Percentiles rank a stretch among this genome's conserved stretches.
Evolutionary conservation across 2,797 vertebrate genomes (phyloP).

Genomic region (Pseudotriccus pelzelni): DNA sequence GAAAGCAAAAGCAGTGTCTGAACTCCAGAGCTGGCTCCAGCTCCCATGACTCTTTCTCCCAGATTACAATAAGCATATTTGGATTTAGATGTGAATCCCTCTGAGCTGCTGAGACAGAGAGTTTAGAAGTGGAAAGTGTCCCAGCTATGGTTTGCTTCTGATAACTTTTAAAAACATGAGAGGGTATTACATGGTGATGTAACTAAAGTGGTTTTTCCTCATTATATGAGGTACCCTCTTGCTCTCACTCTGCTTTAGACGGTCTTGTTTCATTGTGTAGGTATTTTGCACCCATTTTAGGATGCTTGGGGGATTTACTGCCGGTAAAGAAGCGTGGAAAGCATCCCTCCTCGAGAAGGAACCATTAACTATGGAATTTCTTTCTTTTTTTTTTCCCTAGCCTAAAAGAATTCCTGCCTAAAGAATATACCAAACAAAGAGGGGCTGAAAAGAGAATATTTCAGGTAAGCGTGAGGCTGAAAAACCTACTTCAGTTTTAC

Average conservation of each 20-base stretch:
- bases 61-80: not conserved
- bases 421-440: conserved; percentile 98
- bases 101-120: not conserved
- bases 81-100: not conserved
- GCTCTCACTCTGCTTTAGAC: not conserved
- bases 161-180: not conserved
- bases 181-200: not conserved
- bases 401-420: conserved; percentile 97
- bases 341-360: not conserved
- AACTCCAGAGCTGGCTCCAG: not conserved
- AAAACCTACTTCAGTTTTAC: not conserved
- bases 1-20: not conserved
- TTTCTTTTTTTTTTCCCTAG: conserved; percentile 64
- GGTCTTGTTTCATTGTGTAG: not conserved
- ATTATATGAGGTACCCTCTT: not conserved
- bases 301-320: not conserved
- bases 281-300: not conserved
- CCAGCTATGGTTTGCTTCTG: not conserved
- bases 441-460: conserved; percentile 97
- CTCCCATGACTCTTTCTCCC: not conserved
- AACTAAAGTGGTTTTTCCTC: not conserved
- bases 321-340: not conserved
- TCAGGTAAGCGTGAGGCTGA: conserved; percentile 83
- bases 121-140: not conserved
- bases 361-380: not conserved